Evolutionary conservation across 2,888 invertebrate genomes (phyloP).

Genomic region (Punctoribates punctum): DNA sequence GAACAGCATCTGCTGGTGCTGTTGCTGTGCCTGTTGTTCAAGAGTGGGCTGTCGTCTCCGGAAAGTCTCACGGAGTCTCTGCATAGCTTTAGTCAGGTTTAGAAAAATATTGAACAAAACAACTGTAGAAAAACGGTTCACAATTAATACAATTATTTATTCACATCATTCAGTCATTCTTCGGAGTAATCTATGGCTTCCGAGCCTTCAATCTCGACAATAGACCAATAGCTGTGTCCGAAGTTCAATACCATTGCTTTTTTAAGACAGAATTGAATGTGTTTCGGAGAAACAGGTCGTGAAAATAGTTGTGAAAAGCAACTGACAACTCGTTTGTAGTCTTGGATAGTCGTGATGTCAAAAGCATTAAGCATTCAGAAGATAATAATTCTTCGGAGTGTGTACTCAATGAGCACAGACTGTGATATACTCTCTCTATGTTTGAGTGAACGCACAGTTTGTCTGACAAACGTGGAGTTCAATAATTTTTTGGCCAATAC

Average conservation of each 20-base stretch:
- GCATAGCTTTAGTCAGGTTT: constrained; percentile 39
- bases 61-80: constrained; percentile 43
- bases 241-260: not conserved
- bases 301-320: constrained; percentile 1
- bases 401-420: not conserved
- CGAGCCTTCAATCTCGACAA: not conserved
- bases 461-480: not conserved
- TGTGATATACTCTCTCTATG: not conserved
- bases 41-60: constrained; percentile 38
- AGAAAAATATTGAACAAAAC: constrained; percentile 34
- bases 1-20: constrained; percentile 9
- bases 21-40: constrained; percentile 32
- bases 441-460: not conserved
- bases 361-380: constrained; percentile 15
- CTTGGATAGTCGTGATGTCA: not conserved
- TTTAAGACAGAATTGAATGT: not conserved
- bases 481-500: not conserved
- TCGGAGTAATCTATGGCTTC: not conserved
- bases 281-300: not conserved
- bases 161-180: constrained; percentile 19
- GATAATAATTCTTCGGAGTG: not conserved
- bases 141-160: not conserved
- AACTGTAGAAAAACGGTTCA: not conserved
- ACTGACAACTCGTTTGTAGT: not conserved
- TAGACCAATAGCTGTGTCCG: not conserved